Conservation (phyloP, 2,113 vertebrate genomes). For the Drymodes brunneopygia region DNA sequence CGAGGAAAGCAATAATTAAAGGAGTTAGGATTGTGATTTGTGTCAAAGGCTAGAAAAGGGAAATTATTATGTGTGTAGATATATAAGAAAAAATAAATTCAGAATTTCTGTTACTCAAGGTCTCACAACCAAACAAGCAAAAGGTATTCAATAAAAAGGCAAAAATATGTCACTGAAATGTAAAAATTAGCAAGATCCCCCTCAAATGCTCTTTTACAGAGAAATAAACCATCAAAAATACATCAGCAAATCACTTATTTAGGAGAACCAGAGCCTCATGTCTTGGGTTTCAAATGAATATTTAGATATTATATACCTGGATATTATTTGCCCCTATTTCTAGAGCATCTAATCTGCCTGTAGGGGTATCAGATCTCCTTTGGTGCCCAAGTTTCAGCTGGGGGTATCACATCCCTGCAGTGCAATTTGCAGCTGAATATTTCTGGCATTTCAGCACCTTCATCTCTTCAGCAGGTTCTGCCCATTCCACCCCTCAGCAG, state of each 20-base stretch:
- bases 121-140: neutral
- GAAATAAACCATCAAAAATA: neutral
- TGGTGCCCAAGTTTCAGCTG: neutral
- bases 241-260: neutral
- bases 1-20: neutral
- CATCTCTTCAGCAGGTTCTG: neutral
- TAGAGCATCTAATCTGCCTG: neutral
- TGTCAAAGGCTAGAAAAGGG: neutral
- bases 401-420: neutral
- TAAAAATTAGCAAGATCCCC: neutral
- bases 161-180: neutral
- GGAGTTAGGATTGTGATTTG: neutral
- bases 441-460: neutral
- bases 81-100: neutral
- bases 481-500: neutral
- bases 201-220: neutral
- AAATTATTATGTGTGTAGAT: neutral
- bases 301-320: neutral
- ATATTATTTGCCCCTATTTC: neutral
- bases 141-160: neutral
- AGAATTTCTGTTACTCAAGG: neutral
- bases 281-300: neutral
- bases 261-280: neutral
- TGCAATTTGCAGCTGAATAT: neutral
- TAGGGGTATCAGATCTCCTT: neutral